Evolutionary conservation across 2,113 vertebrate species (phyloP), one percentile per base, ranked within the genome.

Genomic region (Emydocephalus ijimae): DNA sequence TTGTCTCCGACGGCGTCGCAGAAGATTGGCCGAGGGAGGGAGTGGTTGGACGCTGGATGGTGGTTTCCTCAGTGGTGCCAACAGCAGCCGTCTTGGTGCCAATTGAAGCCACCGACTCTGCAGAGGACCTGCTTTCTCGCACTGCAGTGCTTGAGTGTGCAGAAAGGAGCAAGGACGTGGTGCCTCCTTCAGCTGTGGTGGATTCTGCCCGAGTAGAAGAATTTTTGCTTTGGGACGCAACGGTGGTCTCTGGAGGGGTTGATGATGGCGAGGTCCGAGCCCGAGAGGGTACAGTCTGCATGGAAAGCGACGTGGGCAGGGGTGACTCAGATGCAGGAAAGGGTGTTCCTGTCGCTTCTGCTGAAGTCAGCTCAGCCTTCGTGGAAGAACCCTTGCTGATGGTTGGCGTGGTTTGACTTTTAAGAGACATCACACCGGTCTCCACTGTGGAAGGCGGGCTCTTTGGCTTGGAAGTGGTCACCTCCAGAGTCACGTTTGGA

Each of bases 391-490:
- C 61, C 26, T 64, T n/a, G 10, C 61, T 12, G 61, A n/a, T 5
- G 12, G 4, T 69, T n/a, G 29, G 29, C 12, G 0, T 5, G 29
- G 29, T 69, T 69, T n/a, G 29, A 14, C 1, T 12, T n/a, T 69
- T 12, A 12, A 5, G 26, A 69, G 29, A 69, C 1, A 5, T 74
- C 29, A 15, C 9, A n/a, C 14, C 1, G 0, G 4, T n/a, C 64
- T 69, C 12, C 64, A 14, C 12, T 1, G 12, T 15, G 64, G 4
- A 5, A n/a, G 12, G 4, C 12, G 2, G 29, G 4, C 1, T 69
- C 11, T n/a, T 69, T 4, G 0, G 29, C 11, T 0, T 69, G 4
- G 11, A 5, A 5, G 12, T 4, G 12, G 29, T 14, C 1, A 2
- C n/a, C n/a, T 74, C n/a, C 0, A 12, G n/a, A 74, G 1, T 74